Percentiles rank a stretch among this genome's conserved stretches.
These are phyloP conservation scores for Cecidostiba fungosa DNA, from an alignment of 2,888 invertebrate genomes.

Conservation along the genomic window DNA sequence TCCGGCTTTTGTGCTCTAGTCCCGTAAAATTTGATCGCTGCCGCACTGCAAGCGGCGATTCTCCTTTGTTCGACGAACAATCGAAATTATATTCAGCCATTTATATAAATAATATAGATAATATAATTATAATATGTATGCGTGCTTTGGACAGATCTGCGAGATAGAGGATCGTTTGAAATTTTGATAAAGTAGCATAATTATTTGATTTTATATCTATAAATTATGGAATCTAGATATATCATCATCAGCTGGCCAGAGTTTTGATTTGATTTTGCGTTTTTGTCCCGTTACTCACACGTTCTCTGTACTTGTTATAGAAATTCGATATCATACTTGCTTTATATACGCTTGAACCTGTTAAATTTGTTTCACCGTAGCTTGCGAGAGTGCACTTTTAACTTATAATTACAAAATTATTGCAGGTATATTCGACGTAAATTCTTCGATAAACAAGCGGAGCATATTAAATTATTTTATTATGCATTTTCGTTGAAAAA, in stretches of 20 bases:
- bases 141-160: neutral
- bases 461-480: neutral
- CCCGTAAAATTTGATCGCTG: slow-evolving; percentile 57
- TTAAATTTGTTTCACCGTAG: slow-evolving; percentile 11
- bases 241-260: too few relatives aligned
- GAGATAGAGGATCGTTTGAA: neutral
- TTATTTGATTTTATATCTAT: neutral
- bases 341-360: slow-evolving; percentile 15
- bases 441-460: neutral
- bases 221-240: neutral
- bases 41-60: slow-evolving; percentile 1
- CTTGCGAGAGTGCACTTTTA: neutral
- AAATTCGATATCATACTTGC: slow-evolving; percentile 20
- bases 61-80: slow-evolving; percentile 47
- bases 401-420: neutral
- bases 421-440: neutral
- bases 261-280: neutral
- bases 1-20: slow-evolving; percentile 47
- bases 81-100: slow-evolving; percentile 42
- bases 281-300: neutral
- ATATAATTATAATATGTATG: slow-evolving; percentile 18
- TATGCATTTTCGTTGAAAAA: neutral
- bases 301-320: slow-evolving; percentile 27
- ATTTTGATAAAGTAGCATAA: neutral
- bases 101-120: slow-evolving; percentile 35